Conservation (phyloP, 2,797 vertebrate species). For the Girardinus metallicus region DNA sequence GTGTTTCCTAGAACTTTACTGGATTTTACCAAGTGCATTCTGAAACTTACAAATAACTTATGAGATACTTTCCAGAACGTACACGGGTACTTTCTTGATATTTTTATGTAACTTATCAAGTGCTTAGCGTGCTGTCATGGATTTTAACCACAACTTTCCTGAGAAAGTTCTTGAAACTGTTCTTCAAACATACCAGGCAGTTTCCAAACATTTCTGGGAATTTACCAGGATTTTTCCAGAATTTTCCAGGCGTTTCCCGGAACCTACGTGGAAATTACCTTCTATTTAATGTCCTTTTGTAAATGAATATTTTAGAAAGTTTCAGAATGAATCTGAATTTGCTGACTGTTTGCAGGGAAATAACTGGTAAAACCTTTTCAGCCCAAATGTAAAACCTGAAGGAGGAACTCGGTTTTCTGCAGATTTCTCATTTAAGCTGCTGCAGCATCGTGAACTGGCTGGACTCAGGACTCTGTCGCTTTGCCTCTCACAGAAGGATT, state of each 20-base stretch:
- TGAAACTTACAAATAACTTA: too few relatives aligned
- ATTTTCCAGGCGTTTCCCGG: neutral
- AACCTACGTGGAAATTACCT: neutral
- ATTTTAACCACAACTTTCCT: too few relatives aligned
- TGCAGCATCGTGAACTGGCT: neutral
- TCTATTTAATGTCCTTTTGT: neutral
- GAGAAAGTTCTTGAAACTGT: too few relatives aligned
- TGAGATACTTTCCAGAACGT: too few relatives aligned
- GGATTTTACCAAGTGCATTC: too few relatives aligned
- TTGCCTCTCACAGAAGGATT: constrained; percentile 4
- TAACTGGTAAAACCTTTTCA: neutral
- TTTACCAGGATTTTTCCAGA: neutral
- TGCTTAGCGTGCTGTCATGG: too few relatives aligned
- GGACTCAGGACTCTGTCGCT: constrained; percentile 4
- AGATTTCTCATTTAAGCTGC: neutral
- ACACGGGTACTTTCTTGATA: too few relatives aligned
- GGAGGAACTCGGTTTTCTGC: neutral
- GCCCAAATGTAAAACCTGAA: neutral
- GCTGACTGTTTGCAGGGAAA: neutral
- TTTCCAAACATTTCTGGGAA: neutral
- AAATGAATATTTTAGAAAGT: neutral
- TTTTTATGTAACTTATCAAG: too few relatives aligned
- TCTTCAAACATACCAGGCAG: neutral
- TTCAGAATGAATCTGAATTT: neutral
- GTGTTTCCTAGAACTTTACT: too few relatives aligned